Percentiles rank a stretch among this genome's conserved stretches.
Conservation (phyloP, 1,140 invertebrate species). For the Drosophila watanabei region DNA sequence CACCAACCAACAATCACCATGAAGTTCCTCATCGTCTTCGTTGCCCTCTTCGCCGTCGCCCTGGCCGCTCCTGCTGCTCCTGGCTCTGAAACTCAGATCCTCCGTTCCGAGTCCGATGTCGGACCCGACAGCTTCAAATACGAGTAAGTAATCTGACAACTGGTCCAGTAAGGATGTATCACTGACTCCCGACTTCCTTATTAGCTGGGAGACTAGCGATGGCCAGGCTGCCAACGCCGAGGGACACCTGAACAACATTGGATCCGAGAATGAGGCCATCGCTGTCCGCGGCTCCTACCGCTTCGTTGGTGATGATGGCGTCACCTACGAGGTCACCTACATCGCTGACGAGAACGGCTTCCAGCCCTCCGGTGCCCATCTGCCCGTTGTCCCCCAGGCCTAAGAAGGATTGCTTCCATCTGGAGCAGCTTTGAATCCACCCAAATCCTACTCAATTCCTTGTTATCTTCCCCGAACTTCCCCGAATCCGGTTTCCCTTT, state of each 20-base stretch:
- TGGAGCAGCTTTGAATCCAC: constrained; percentile 15
- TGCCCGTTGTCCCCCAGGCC: constrained; percentile 85
- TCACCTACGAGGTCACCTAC: constrained; percentile 88
- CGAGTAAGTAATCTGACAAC: constrained; percentile 44
- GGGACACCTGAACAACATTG: constrained; percentile 46
- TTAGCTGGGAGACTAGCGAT: constrained; percentile 58
- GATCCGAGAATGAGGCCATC: constrained; percentile 76
- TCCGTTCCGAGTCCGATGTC: constrained; percentile 32
- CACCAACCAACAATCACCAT: constrained; percentile 49
- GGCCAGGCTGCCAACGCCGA: constrained; percentile 1
- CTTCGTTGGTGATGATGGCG: constrained; percentile 88
- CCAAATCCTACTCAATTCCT: constrained; percentile 19
- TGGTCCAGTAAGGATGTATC: background rate
- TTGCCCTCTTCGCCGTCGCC: constrained; percentile 73
- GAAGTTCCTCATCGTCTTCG: constrained; percentile 75
- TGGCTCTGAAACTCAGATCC: rapidly evolving
- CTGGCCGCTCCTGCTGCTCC: constrained; percentile 31
- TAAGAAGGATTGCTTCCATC: constrained; percentile 21
- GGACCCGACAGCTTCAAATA: constrained; percentile 38
- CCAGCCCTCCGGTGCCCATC: constrained; percentile 89
- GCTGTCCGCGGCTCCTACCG: constrained; percentile 87
- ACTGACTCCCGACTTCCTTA: background rate
- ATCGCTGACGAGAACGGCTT: constrained; percentile 92
- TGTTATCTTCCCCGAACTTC: constrained; percentile 27
- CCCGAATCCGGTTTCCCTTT: background rate